phyloP scores from a whole-genome alignment of 1,140 invertebrate species.

The Pseudomyrmex concolor region DNA sequence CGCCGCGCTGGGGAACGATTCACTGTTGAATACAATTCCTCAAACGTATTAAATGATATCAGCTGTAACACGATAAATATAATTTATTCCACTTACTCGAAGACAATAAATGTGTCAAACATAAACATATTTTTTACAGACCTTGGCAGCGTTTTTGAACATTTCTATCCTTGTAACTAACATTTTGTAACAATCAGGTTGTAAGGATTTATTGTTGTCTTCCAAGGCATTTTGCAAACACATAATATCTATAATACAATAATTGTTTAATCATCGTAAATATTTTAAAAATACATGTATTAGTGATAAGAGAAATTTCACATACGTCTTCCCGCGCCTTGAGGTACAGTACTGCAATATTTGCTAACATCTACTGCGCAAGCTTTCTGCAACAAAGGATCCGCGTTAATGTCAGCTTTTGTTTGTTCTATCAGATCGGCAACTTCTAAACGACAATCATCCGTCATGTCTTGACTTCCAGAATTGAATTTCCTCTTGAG shows the following conservation, averaged over 20 bases:
- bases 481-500: slow-evolving; percentile 91
- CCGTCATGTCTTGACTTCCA: slow-evolving; percentile 89
- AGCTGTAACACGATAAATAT: too few species aligned
- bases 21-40: slow-evolving; percentile 88
- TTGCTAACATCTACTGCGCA: slow-evolving; percentile 93
- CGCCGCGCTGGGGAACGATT: slow-evolving; percentile 91
- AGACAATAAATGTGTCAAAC: not conserved
- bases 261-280: not conserved
- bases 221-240: slow-evolving; percentile 91
- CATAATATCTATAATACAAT: slow-evolving; percentile 89
- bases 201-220: slow-evolving; percentile 88
- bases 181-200: slow-evolving; percentile 91
- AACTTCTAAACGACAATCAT: slow-evolving; percentile 92
- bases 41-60: slow-evolving; percentile 42
- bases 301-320: slow-evolving; percentile 56
- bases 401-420: slow-evolving; percentile 93
- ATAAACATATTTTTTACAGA: slow-evolving; percentile 80
- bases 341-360: slow-evolving; percentile 92
- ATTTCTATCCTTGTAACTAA: slow-evolving; percentile 93
- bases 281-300: not conserved
- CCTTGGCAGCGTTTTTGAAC: slow-evolving; percentile 94
- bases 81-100: not conserved
- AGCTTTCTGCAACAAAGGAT: slow-evolving; percentile 91
- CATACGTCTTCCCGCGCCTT: slow-evolving; percentile 94
- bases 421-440: slow-evolving; percentile 92